Evolutionary conservation across 2,888 invertebrate species (phyloP), one percentile per base, ranked within the genome.

Genomic region (Apotomis betuletana): DNA sequence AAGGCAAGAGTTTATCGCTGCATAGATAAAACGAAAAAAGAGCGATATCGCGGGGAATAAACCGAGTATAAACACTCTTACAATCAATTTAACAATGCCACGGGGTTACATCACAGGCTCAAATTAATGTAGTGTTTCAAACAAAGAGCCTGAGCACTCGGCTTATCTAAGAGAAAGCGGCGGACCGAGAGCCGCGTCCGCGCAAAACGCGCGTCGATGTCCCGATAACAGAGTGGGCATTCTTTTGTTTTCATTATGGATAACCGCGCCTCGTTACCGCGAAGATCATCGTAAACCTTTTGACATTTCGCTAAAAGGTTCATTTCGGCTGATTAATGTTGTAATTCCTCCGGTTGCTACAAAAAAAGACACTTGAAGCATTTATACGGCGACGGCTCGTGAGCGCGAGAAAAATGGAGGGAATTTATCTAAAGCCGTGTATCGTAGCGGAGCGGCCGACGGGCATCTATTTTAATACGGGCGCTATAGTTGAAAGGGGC

Each of bases 261-360:
- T 86, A 87, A 87, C 83, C 84, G 80, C 83, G 77, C 78, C 85
- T 88, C 87, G 85, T 88, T 87, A 85, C 83, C 75, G 76, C 80
- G 69, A 80, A 85, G 85, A 90, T 89, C 85, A 87, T 81, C 82
- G 84, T 86, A 87, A 89, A 86, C 89, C 88, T 90, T 91, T 89
- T 90, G 90, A 91, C 90, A 87, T 90, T 89, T 87, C 85, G 87
- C 88, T 90, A 90, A 91, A 90, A 91, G 89, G 88, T 90, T 90
- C 87, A 90, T 92, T 90, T 90, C 82, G 80, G 79, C 84, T 90
- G 91, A 92, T 89, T 89, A 90, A 90, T 92, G 88, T 82, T 82
- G 88, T 89, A 90, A 91, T 91, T 90, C 87, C 84, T 88, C 86
- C 80, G 84, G 86, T 85, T 82, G 83, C 78, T 83, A 87, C 86